Percentiles rank a stretch among this genome's conserved stretches.
These are phyloP conservation scores for Scaptodrosophila latifasciaeformis DNA, from an alignment of 2,888 invertebrate genomes.

Conservation along the genomic window DNA sequence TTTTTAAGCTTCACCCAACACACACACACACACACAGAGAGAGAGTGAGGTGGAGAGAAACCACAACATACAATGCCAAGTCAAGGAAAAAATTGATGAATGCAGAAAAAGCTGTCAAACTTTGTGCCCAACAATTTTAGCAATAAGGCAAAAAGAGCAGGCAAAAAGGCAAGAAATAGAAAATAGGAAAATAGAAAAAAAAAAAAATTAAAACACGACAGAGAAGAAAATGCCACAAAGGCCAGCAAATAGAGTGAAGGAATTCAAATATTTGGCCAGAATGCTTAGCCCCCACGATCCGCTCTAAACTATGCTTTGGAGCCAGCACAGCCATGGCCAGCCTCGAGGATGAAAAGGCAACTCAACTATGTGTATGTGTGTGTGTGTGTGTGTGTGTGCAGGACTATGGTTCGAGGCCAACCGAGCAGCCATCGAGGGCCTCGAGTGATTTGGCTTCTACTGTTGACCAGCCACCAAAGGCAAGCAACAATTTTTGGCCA, in stretches of 20 bases:
- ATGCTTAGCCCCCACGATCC: conserved; percentile 59
- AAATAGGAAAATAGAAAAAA: too few relatives aligned
- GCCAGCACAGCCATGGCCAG: conserved; percentile 29
- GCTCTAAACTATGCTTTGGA: background rate
- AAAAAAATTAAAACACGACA: background rate
- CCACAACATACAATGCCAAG: background rate
- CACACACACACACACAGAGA: background rate
- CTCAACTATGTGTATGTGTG: too few relatives aligned
- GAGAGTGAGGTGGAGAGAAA: background rate
- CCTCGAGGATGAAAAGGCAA: conserved; percentile 16
- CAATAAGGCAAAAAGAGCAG: conserved; percentile 9
- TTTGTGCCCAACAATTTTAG: conserved; percentile 32
- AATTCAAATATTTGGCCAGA: conserved; percentile 62
- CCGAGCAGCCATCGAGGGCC: too few relatives aligned
- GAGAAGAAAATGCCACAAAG: conserved; percentile 30
- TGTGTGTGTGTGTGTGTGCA: too few relatives aligned
- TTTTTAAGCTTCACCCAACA: background rate
- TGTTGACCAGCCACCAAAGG: too few relatives aligned
- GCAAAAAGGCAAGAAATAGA: background rate
- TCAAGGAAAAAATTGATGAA: conserved; percentile 33
- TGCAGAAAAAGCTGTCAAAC: conserved; percentile 38
- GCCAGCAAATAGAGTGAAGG: conserved; percentile 38
- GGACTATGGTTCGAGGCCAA: too few relatives aligned
- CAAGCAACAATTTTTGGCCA: too few relatives aligned
- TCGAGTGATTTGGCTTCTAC: too few relatives aligned